These are phyloP conservation scores for Porites lutea DNA, from an alignment of 64 coral and sea anemone genomes.

Conservation along the genomic window DNA sequence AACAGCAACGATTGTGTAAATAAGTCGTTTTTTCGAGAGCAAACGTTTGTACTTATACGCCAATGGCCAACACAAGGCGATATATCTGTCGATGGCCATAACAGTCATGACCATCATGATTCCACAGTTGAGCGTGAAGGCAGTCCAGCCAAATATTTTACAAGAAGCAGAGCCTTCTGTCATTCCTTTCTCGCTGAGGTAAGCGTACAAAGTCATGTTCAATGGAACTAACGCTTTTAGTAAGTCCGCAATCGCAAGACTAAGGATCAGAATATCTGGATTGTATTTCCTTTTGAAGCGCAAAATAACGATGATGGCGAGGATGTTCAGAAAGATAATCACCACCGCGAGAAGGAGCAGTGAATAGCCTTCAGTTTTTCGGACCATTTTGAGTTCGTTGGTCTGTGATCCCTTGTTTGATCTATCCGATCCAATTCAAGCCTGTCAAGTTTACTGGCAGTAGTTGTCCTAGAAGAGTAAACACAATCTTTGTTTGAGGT, in stretches of 20 bases:
- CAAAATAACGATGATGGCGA: constrained; percentile 58
- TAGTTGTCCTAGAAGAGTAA: not conserved
- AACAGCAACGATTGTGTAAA: constrained; percentile 29
- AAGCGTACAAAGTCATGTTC: constrained; percentile 62
- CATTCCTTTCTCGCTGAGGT: constrained; percentile 53
- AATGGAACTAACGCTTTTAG: constrained; percentile 70
- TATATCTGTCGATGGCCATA: constrained; percentile 74
- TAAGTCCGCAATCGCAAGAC: constrained; percentile 64
- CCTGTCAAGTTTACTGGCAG: not conserved
- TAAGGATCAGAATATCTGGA: constrained; percentile 74
- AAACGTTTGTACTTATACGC: constrained; percentile 43
- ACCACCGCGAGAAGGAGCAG: constrained; percentile 45
- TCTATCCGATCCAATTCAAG: not conserved
- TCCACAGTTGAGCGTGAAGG: constrained; percentile 60
- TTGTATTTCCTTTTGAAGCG: constrained; percentile 80
- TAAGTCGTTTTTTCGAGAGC: constrained; percentile 40
- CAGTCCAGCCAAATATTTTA: constrained; percentile 68
- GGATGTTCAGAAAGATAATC: constrained; percentile 56
- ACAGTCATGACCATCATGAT: constrained; percentile 79
- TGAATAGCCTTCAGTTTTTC: constrained; percentile 16
- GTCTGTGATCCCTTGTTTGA: not conserved
- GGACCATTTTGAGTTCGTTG: not conserved
- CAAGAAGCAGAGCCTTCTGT: constrained; percentile 7
- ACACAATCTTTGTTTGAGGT: not conserved
- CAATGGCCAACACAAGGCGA: constrained; percentile 80